A percentile compares a stretch with the other conserved stretches of the same genome.
Evolutionary conservation across 2,888 invertebrate species (phyloP).

Genomic region (Phanerotoma sp.): DNA sequence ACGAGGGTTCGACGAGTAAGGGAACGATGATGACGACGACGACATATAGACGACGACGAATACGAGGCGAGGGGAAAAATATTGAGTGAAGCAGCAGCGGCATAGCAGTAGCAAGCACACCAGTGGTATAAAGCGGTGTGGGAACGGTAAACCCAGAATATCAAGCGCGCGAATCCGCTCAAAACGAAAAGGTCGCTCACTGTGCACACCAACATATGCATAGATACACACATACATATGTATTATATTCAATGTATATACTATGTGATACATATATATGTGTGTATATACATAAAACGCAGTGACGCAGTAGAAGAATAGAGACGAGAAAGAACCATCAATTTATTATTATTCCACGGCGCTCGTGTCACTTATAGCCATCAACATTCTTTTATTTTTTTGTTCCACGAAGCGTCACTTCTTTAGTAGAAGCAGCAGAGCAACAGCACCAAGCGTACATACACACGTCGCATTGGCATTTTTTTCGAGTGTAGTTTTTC

Average conservation of each 20-base stretch:
- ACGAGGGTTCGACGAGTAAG: conserved; percentile 22
- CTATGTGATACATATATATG: too few species aligned
- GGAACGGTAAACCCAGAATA: conserved; percentile 17
- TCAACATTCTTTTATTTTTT: conserved; percentile 1
- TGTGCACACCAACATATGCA: conserved; percentile 1
- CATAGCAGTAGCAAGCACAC: background rate
- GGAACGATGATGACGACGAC: conserved; percentile 17
- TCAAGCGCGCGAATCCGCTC: conserved; percentile 9
- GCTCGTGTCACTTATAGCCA: conserved; percentile 12
- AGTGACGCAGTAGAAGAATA: background rate
- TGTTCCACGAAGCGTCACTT: background rate
- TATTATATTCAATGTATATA: background rate
- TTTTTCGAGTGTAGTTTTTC: conserved; percentile 27
- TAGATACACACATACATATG: background rate
- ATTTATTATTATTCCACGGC: conserved; percentile 12
- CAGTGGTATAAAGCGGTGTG: conserved; percentile 2
- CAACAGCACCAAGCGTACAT: too few species aligned
- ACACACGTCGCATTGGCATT: background rate
- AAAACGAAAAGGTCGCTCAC: conserved; percentile 4
- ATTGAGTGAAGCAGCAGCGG: conserved; percentile 4
- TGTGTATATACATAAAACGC: too few species aligned
- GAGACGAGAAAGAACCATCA: conserved; percentile 4
- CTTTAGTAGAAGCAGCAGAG: too few species aligned
- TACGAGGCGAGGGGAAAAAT: background rate
- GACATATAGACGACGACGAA: conserved; percentile 1